These are phyloP conservation scores for Philantomba maxwellii DNA, from an alignment of 2,113 vertebrate species.

Conservation along the genomic window DNA sequence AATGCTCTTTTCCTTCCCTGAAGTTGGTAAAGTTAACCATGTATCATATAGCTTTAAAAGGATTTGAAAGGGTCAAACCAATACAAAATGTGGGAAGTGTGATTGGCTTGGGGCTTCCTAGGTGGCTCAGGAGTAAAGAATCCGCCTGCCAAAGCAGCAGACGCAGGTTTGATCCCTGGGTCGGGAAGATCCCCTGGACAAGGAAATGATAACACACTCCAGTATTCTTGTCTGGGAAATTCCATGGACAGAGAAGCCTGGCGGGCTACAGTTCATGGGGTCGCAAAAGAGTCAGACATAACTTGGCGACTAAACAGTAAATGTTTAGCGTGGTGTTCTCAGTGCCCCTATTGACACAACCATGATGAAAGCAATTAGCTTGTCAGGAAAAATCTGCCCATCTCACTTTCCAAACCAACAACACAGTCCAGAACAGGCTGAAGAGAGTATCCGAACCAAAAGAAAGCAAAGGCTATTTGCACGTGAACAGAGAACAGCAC, in stretches of 20 bases:
- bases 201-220: not conserved
- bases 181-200: not conserved
- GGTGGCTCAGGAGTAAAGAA: not conserved
- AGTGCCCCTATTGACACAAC: not conserved
- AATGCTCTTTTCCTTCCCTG: conserved; percentile 25
- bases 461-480: not conserved
- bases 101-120: not conserved
- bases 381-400: not conserved
- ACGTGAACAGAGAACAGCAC: not conserved
- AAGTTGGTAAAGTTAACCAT: conserved; percentile 18
- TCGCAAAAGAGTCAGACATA: not conserved
- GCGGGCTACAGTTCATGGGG: not conserved
- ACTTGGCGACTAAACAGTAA: not conserved
- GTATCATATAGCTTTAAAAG: conserved; percentile 37
- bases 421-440: not conserved
- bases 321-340: not conserved
- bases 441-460: not conserved
- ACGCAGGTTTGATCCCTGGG: not conserved
- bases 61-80: conserved; percentile 53
- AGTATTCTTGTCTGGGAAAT: not conserved
- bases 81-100: not conserved
- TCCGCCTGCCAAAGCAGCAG: not conserved
- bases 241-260: not conserved
- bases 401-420: conserved; percentile 12
- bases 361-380: conserved; percentile 48